Conservation (phyloP, 2,888 invertebrate genomes). For the Trissonchulus latispiculum region DNA sequence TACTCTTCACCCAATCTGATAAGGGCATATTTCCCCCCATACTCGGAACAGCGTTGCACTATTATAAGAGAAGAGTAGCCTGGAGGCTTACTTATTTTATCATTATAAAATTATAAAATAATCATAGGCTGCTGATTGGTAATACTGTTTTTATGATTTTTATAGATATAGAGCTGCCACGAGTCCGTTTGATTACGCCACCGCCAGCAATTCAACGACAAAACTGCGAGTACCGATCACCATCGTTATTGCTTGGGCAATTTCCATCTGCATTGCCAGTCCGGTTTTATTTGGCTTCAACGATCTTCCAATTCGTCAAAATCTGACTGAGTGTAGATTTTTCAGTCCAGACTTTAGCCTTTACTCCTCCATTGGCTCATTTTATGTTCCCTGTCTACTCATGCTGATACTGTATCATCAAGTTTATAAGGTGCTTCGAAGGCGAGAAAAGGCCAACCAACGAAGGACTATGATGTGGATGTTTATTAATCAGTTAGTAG, state of each 20-base stretch:
- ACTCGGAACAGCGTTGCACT: too few species aligned
- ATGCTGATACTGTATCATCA: conserved; percentile 50
- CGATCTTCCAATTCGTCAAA: conserved; percentile 66
- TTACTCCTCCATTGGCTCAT: conserved; percentile 45
- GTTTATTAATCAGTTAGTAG: background rate
- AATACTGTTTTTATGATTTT: too few species aligned
- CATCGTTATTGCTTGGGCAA: conserved; percentile 86
- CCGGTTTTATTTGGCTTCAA: conserved; percentile 93
- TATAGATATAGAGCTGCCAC: conserved; percentile 94
- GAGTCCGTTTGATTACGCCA: conserved; percentile 95
- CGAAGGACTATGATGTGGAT: conserved; percentile 27
- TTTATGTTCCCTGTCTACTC: conserved; percentile 49
- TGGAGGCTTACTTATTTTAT: too few species aligned
- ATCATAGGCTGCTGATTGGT: too few species aligned
- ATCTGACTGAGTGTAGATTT: conserved; percentile 45
- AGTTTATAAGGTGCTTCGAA: conserved; percentile 41
- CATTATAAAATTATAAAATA: too few species aligned
- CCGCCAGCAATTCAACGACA: conserved; percentile 83
- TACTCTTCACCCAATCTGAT: too few species aligned
- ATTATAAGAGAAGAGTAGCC: too few species aligned
- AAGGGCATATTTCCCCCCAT: too few species aligned
- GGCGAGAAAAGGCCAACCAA: conserved; percentile 38
- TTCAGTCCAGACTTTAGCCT: conserved; percentile 49
- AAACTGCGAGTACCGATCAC: conserved; percentile 76
- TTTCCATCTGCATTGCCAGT: conserved; percentile 82